Evolutionary conservation across 2,888 invertebrate genomes (phyloP).

Genomic region (Apeira syringaria): DNA sequence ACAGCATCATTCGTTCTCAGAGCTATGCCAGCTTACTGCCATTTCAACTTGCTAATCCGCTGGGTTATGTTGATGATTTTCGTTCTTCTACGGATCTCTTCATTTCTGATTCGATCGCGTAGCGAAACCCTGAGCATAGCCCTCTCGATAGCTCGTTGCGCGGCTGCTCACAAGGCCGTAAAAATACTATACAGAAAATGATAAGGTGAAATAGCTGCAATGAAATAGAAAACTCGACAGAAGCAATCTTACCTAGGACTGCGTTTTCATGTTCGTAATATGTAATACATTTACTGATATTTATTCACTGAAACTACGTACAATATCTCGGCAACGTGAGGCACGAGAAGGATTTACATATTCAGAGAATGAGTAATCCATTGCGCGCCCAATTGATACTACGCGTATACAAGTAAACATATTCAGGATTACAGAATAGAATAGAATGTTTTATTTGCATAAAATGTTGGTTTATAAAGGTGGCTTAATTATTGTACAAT

Average conservation of each 20-base stretch:
- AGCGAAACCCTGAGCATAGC: too few relatives aligned
- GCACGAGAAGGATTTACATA: slow-evolving; percentile 22
- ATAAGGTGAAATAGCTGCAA: slow-evolving; percentile 24
- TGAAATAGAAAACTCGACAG: slow-evolving; percentile 25
- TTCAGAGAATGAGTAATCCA: slow-evolving; percentile 24
- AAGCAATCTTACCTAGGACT: slow-evolving; percentile 14
- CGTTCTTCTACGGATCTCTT: too few relatives aligned
- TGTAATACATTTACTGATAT: slow-evolving; percentile 13
- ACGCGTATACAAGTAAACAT: slow-evolving; percentile 13
- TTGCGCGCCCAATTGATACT: slow-evolving; percentile 17
- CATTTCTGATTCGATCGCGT: too few relatives aligned
- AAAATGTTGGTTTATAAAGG: too few relatives aligned
- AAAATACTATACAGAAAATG: background rate
- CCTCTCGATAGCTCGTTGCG: too few relatives aligned
- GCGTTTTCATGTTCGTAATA: slow-evolving; percentile 6
- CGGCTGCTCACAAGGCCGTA: too few relatives aligned
- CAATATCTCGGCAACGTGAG: slow-evolving; percentile 12
- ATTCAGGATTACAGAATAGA: background rate
- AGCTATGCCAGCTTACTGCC: too few relatives aligned
- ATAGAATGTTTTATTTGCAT: too few relatives aligned
- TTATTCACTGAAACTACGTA: slow-evolving; percentile 17
- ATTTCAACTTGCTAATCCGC: too few relatives aligned
- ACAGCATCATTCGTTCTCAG: too few relatives aligned
- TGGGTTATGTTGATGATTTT: too few relatives aligned
- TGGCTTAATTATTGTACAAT: too few relatives aligned